Conservation (phyloP, 37 sponge, comb jelly and placozoan species). For the Oopsacas minuta region DNA sequence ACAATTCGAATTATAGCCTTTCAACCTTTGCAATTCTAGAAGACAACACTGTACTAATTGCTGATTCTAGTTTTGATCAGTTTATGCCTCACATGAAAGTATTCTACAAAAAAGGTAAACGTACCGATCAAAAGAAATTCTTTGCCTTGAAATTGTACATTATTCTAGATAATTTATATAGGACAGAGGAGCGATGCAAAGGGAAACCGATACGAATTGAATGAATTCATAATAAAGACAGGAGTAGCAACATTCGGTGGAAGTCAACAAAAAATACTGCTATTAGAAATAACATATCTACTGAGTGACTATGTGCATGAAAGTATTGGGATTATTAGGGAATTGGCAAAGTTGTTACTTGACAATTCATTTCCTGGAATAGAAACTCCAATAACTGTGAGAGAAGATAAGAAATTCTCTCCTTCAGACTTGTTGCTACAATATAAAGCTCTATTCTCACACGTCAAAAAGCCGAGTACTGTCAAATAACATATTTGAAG, state of each 20-base stretch:
- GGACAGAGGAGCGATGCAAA: constrained; percentile 3
- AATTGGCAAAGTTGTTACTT: background rate
- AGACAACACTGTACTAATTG: background rate
- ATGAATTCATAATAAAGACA: background rate
- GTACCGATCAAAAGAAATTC: no score
- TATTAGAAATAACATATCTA: background rate
- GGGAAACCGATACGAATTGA: background rate
- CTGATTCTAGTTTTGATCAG: background rate
- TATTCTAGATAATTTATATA: background rate
- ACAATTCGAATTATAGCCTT: constrained; percentile 8
- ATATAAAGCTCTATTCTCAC: background rate
- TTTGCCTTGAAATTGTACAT: background rate
- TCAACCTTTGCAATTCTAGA: background rate
- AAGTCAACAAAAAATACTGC: background rate
- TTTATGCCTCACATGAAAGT: background rate
- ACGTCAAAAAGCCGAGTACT: background rate
- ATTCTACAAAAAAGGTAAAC: background rate
- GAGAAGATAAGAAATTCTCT: constrained; percentile 5
- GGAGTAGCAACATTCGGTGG: background rate
- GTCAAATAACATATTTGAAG: background rate
- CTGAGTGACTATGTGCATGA: background rate
- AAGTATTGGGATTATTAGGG: background rate
- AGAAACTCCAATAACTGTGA: background rate
- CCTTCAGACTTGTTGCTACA: background rate
- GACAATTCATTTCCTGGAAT: background rate